Evolutionary conservation across 2,888 invertebrate genomes (phyloP), one percentile per base, ranked within the genome.

Genomic region (Drosophila meridiana): DNA sequence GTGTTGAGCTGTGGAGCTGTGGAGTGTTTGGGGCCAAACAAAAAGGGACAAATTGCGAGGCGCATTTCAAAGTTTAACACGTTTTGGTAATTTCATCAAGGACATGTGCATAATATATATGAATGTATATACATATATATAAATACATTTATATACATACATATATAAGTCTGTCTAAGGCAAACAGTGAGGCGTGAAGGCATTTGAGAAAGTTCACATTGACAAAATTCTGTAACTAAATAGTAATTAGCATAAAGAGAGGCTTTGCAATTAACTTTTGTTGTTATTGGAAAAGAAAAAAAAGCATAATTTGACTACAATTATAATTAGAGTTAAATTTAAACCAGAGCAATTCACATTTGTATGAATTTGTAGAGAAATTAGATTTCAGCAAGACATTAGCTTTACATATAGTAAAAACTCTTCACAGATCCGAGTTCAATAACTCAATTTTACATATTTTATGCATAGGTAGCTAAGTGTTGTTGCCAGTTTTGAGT

Each of bases 1-100:
- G 20, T 30, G 47, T 48, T 48, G 47, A 14, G 28, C 14, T 50
- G 48, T 7, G 38, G 5, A 45, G n/a, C 7, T 53, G 9, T 28
- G 50, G 48, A 14, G 48, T 52, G 13, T 34, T 52, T 28, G 42
- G 13, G 57, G 55, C 4, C 26, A 56, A n/a, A 20, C 38, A 45
- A 61, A 62, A 71, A 71, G 47, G 58, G 63, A 72, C 64, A 60
- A 77, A 67, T 69, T 66, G 65, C 65, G 73, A 52, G 70, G 78
- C 78, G 66, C 78, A 71, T 83, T 83, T 81, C 70, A 83, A 78
- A 78, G 69, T 76, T 81, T 78, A 82, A 82, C 85, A 82, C 85
- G 82, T 84, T 84, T 84, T 82, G 72, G 82, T 84, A 82, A 78
- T 82, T 84, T 79, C 69, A 78, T 78, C 82, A 84, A 82, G 79